Percentiles rank a stretch among this genome's conserved stretches.
Evolutionary conservation across 1,140 invertebrate species (phyloP).

Genomic region (Agrilus planipennis): DNA sequence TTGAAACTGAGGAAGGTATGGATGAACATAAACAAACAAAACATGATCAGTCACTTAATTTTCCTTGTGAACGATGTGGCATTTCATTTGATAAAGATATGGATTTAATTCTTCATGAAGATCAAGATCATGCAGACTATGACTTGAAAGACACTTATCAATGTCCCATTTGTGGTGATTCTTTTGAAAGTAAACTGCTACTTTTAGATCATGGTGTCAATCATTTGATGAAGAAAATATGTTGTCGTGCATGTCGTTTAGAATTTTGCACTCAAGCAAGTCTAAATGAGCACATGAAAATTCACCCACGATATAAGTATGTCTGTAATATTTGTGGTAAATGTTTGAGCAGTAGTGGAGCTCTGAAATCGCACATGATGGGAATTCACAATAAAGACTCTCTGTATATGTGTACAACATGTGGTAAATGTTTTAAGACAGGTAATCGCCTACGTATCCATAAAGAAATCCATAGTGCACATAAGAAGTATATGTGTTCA

Average conservation of each 20-base stretch:
- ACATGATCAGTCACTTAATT: neutral
- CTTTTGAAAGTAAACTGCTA: conserved; percentile 4
- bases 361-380: conserved; percentile 9
- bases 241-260: conserved; percentile 7
- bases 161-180: conserved; percentile 6
- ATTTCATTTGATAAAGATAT: conserved; percentile 4
- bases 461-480: conserved; percentile 7
- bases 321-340: conserved; percentile 9
- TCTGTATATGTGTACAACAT: conserved; percentile 3
- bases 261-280: conserved; percentile 8
- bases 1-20: neutral
- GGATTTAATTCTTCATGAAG: conserved; percentile 6
- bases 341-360: conserved; percentile 6
- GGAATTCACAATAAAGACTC: conserved; percentile 7
- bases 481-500: conserved; percentile 10
- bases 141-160: neutral
- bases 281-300: conserved; percentile 6
- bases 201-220: conserved; percentile 5
- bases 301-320: conserved; percentile 7
- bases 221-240: conserved; percentile 9
- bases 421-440: conserved; percentile 9
- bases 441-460: conserved; percentile 7
- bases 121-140: neutral
- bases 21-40: conserved; percentile 2
- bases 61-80: conserved; percentile 1